Evolutionary conservation across 2,797 vertebrate species (phyloP), one percentile per base, ranked within the genome.

Genomic region (Otolemur crassicaudatus): DNA sequence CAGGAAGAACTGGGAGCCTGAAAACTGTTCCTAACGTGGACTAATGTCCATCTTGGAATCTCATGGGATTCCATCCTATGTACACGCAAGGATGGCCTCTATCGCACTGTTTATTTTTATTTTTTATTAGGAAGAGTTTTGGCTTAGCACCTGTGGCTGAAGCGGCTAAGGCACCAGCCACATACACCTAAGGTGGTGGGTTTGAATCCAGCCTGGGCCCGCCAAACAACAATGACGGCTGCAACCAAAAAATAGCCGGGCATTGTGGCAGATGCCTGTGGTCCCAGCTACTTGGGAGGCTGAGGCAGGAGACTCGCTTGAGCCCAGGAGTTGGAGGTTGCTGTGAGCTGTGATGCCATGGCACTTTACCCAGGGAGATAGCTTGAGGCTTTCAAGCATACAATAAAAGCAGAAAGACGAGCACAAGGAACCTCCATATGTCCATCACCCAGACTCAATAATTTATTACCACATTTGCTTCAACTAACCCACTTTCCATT

Each of bases 21-120:
- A 67, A 86, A 94, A 85, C 53, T 37, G 58, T 75, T 88, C 49
- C 70, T 90, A 70, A 90, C n/a, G 90, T 92, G 86, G 27, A 91
- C 9, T 70, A 82, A 53, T 49, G 72, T 25, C 43, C 22, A 90
- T 75, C 72, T 53, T 31, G 13, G n/a, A 84, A 80, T 87, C 43
- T 94, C n/a, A 27, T 75, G 49, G 13, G 49, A 49, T 49, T 14
- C 49, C 49, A 49, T 49, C 13, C 49, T 13, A 14, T 49, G 49
- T 73, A 82, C 19, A 34, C 17, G 82, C 61, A 73, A 46, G 82
- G 69, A 58, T 81, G 19, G 75, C 34, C 25, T 73, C 37, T 2
- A 19, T 14, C n/a, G 25, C 19, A 79, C 40, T 60, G 40, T 40
- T 85, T 69, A 61, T 88, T 87, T 82, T 92, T 88, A 60, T 85